phyloP scores from a whole-genome alignment of 2,113 vertebrate species.

The Andinoacara biseriatus region DNA sequence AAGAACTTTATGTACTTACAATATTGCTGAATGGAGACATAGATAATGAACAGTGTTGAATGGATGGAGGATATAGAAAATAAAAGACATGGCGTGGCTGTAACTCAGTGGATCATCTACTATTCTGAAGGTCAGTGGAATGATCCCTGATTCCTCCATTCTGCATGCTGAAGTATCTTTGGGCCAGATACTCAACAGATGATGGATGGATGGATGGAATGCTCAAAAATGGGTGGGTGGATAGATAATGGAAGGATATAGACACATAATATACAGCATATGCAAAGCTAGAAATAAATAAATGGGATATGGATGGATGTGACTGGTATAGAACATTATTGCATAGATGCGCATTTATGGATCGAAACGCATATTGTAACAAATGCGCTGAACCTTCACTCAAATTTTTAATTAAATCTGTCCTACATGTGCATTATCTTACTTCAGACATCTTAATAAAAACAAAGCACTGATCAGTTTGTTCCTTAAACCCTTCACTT shows the following conservation, averaged over 20 bases:
- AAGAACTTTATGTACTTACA: too few relatives aligned
- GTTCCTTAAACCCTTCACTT: slow-evolving; percentile 34
- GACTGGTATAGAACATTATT: background rate
- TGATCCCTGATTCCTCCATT: background rate
- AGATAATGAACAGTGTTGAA: background rate
- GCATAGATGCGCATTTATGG: background rate
- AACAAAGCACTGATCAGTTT: slow-evolving; percentile 49
- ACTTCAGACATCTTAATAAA: slow-evolving; percentile 28
- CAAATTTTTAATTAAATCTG: background rate
- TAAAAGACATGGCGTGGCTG: background rate
- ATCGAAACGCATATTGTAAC: background rate
- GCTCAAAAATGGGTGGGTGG: background rate
- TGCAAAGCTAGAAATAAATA: background rate
- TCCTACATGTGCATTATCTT: background rate
- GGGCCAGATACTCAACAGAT: background rate
- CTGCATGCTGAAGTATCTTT: background rate
- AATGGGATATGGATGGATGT: background rate
- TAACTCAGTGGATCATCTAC: background rate
- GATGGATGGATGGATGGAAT: background rate
- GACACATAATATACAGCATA: background rate
- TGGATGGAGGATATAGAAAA: background rate
- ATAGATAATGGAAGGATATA: background rate
- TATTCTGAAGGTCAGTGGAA: background rate
- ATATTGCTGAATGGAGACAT: background rate
- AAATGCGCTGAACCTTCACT: background rate